Conservation (phyloP, 1,140 invertebrate species). For the Monomorium pharaonis region DNA sequence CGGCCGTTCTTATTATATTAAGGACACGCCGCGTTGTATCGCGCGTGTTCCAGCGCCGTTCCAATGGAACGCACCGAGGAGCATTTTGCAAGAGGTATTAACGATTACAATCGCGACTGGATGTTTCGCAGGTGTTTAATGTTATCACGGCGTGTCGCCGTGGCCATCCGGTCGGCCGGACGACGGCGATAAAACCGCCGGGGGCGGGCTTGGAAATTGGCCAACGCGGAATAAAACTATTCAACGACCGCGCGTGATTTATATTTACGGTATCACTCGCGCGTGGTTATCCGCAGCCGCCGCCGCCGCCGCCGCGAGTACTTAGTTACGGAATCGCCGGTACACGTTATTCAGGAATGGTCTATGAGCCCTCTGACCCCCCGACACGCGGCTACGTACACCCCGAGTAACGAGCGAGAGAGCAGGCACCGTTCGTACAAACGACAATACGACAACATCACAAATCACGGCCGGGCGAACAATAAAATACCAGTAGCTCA, state of each 20-base stretch:
- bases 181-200: slow-evolving; percentile 41
- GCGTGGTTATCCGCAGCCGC: slow-evolving; percentile 44
- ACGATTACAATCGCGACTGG: slow-evolving; percentile 29
- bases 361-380: slow-evolving; percentile 56
- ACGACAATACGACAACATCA: slow-evolving; percentile 71
- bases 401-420: slow-evolving; percentile 38
- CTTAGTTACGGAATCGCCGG: slow-evolving; percentile 57
- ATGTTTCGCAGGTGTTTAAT: slow-evolving; percentile 49
- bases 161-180: not conserved
- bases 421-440: slow-evolving; percentile 43
- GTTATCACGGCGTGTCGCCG: slow-evolving; percentile 34
- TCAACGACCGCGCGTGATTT: slow-evolving; percentile 40
- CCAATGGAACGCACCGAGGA: not conserved
- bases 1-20: slow-evolving; percentile 44
- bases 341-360: slow-evolving; percentile 51
- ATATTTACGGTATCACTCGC: slow-evolving; percentile 46
- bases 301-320: no score
- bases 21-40: not conserved
- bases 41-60: not conserved
- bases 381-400: no score
- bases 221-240: slow-evolving; percentile 47
- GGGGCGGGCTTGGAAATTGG: slow-evolving; percentile 30
- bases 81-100: slow-evolving; percentile 23
- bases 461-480: slow-evolving; percentile 71
- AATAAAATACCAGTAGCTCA: slow-evolving; percentile 77